Evolutionary conservation across 2,888 invertebrate species (phyloP), one percentile per base, ranked within the genome.

Genomic region (Cosmia pyralina): DNA sequence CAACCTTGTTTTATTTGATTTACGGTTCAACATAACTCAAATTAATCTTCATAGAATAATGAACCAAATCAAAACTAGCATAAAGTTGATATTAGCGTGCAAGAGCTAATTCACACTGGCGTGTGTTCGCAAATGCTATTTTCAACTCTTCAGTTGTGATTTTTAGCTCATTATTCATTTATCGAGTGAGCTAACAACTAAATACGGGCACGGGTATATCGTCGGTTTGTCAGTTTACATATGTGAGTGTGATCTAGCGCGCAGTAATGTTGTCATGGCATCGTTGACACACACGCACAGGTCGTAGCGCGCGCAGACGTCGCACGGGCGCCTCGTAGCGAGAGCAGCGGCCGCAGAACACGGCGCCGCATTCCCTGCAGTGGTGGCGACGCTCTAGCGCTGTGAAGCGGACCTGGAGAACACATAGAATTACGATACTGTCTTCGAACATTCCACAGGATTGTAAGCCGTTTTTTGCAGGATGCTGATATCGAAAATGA

Each of bases 281-380:
- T 67, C 97, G 97, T 93, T 99, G 99, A 93, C 99, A 99, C 22
- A 99, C 99, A 86, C 99, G 97, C 62, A 99, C 99, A 46, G 99
- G 99, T 78, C 99, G 98, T 84, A 98, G 95, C 87, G 99, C 99
- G 67, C 99, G 97, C 89, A 99, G 96, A 64, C 99, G 97, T 1
- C 98, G 98, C 89, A 99, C 99, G 95, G 99, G 99, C 85, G 99
- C 99, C 95, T 99, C 99, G 96, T 99, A 99, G 79, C 98, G 97
- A 92, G 99, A 99, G 96, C 99, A 99, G 92, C 98, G 99, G 41
- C 99, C 99, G 96, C 99, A 99, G 96, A 99, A 99, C 78, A 99
- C 98, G 90, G 98, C 98, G 73, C 99, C 99, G 95, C 99, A 99
- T 94, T 99, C 99, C 75, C 99, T 97, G 94, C 99, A 99, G 96